Base-by-base conservation (phyloP, 2,113 vertebrate genomes). In the Stomatorhinus ivindoensis region DNA sequence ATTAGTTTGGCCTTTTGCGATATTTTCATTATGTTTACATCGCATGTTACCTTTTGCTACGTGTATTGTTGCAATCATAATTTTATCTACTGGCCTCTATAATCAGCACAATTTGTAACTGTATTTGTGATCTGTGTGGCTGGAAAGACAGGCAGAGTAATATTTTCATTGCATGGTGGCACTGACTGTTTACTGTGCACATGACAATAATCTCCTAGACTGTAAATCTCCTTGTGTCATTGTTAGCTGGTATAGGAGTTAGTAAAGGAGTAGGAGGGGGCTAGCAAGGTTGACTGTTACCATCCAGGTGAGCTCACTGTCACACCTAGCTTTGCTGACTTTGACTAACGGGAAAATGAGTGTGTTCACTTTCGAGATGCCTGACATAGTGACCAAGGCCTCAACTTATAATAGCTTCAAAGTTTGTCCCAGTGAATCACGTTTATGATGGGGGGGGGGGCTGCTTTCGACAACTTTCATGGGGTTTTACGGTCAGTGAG, bases 351-450 rank as follows among this genome's bases (percentile, higher is more conserved):
- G 69, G 31, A 76, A 31, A 39, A 39, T 27, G 31, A 39, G 35
- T 76, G 15, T 15, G 1, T 76, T 76, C 27, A n/a, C 69, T 76
- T 76, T 76, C 31, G 42, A 47, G 47, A 24, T 73, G 39, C 42
- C 42, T 48, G 8, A 69, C 17, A 24, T 13, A 88, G 87, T n/a
- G 31, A 47, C 4, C 4, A 69, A 76, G 87, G 31, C 58, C 46
- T 76, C 11, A 0, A 48, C n/a, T 88, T 65, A 13, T 88, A 76
- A 73, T 35, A 88, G 87, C 65, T 76, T 44, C 69, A 76, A 69
- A 76, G 87, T 88, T 88, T 27, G 48, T 85, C 69, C 48, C 69
- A 55, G 7, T 53, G 73, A 53, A 89, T 76, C 47, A 80, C 4
- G 55, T 89, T 89, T 82, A 82, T 76, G 88, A 48, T 21, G 8